Conservation (phyloP, 2,888 invertebrate species). For the Papilio elwesi region DNA sequence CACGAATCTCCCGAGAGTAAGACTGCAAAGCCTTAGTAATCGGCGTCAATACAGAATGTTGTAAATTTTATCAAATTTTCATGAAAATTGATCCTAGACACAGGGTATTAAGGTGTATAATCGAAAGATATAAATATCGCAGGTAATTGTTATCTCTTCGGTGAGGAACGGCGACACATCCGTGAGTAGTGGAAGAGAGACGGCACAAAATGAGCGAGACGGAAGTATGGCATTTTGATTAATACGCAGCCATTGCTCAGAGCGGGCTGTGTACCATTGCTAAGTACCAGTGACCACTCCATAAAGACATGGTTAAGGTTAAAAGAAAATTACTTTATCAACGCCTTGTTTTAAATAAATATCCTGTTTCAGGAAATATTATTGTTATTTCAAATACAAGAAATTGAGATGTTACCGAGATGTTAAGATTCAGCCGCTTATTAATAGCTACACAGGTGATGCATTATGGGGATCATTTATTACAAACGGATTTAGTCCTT, state of each 20-base stretch:
- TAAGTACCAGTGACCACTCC: conserved; percentile 85
- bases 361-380: conserved; percentile 85
- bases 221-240: conserved; percentile 83
- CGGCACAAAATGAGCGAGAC: conserved; percentile 70
- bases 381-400: conserved; percentile 83
- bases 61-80: conserved; percentile 45
- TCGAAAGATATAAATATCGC: conserved; percentile 35
- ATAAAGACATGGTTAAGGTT: conserved; percentile 85
- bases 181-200: conserved; percentile 75
- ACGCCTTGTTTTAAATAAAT: conserved; percentile 85
- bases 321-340: conserved; percentile 85
- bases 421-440: conserved; percentile 80
- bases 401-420: conserved; percentile 81
- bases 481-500: conserved; percentile 23
- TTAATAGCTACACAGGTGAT: conserved; percentile 81
- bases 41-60: conserved; percentile 51
- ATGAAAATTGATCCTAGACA: conserved; percentile 41
- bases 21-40: conserved; percentile 77
- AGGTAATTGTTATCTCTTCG: conserved; percentile 59
- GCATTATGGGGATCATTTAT: conserved; percentile 61
- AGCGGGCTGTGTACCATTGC: conserved; percentile 83
- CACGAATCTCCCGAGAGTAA: conserved; percentile 82
- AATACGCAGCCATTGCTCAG: conserved; percentile 83
- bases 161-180: conserved; percentile 74
- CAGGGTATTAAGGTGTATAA: conserved; percentile 41